Evolutionary conservation across 2,113 vertebrate species (phyloP), one percentile per base, ranked within the genome.

Genomic region (Onychostruthus taczanowskii): DNA sequence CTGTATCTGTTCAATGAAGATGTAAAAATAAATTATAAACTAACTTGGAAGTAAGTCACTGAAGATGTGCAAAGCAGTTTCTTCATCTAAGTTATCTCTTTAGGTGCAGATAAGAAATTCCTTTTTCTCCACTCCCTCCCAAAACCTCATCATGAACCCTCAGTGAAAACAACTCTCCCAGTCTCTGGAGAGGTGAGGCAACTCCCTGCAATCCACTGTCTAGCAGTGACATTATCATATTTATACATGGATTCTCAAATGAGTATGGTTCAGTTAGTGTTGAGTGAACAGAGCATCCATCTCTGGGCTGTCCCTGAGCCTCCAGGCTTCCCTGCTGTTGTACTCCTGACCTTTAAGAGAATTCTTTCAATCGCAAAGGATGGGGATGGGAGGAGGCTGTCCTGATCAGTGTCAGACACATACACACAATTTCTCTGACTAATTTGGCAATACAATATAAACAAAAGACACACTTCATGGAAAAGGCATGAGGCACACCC

Each of bases 401-500:
- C 69, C 72, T 0, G 0, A 18, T 47, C 20, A 9, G 47, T 17
- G 73, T 88, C 83, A 96, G 67, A 56, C 66, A 44, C 68, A 86
- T 8, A 37, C 44, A 66, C n/a, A 74, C 26, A 39, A 18, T 15
- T 78, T 82, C 53, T 46, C 73, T 93, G 93, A 95, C 64, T 95
- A 74, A 94, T 90, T 33, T 94, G 85, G 86, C 79, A 90, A 62
- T 49, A 68, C 31, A 63, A 37, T 56, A 53, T 63, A 84, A 89
- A 84, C 49, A 89, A 93, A 96, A 61, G 55, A 56, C 52, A 52
- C 47, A 87, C 67, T 93, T 93, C 52, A 94, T 56, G 49, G 73
- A 73, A 93, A 95, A 95, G 86, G 85, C 90, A 96, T 50, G 93
- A 96, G 69, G 44, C 94, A 93, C 94, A 37, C 92, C 94, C 90